Conservation (phyloP, 2,888 invertebrate species). For the Limnephilus rhombicus region DNA sequence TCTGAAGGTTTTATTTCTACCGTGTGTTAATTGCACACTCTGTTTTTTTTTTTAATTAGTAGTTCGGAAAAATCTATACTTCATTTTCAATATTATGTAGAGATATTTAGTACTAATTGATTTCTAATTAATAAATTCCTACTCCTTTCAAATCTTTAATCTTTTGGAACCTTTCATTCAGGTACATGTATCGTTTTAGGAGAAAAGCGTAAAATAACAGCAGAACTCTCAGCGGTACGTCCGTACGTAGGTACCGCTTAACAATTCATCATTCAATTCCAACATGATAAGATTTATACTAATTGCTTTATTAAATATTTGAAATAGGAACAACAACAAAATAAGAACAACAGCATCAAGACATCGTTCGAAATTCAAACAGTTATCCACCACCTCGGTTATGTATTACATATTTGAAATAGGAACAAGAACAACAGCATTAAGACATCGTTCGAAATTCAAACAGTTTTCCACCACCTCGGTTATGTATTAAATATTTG, state of each 20-base stretch:
- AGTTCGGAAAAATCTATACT: too few species aligned
- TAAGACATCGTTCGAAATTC: slow-evolving; percentile 24
- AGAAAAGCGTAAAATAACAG: neutral
- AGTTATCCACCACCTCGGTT: slow-evolving; percentile 27
- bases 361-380: slow-evolving; percentile 36
- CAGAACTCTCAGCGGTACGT: neutral
- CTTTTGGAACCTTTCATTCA: neutral
- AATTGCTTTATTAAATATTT: neutral
- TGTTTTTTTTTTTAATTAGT: too few species aligned
- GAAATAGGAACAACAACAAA: neutral
- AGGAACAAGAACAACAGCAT: neutral
- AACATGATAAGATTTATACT: too few species aligned
- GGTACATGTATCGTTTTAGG: neutral
- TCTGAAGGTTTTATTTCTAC: too few species aligned
- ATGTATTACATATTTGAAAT: neutral
- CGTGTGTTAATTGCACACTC: too few species aligned
- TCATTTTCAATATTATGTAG: too few species aligned
- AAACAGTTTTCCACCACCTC: slow-evolving; percentile 39
- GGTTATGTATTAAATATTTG: neutral
- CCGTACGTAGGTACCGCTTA: neutral
- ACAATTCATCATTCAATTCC: neutral
- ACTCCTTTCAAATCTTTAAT: too few species aligned
- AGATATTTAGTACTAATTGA: too few species aligned
- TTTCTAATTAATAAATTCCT: too few species aligned
- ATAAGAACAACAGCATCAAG: neutral